These are phyloP conservation scores for Calvadosia cruxmelitensis DNA, from an alignment of 30 jellyfish, hydroid and myxozoan genomes.

Conservation along the genomic window DNA sequence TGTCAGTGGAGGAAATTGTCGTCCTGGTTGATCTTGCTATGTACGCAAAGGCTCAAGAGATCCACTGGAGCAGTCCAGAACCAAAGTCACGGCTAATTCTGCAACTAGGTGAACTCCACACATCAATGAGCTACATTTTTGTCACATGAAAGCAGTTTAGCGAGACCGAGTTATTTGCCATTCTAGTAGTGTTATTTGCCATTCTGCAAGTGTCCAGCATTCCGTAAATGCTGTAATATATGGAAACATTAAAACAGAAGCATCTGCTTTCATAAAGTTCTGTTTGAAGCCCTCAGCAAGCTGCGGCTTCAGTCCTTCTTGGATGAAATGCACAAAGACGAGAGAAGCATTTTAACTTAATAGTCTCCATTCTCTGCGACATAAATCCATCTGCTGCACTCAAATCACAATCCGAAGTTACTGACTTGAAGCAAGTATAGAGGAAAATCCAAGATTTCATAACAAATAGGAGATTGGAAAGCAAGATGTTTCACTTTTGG, in stretches of 20 bases:
- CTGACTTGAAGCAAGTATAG: too few species aligned
- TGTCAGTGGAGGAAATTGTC: constrained; percentile 11
- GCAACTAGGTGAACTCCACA: constrained; percentile 30
- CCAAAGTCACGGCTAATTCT: constrained; percentile 23
- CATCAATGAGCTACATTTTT: constrained; percentile 29
- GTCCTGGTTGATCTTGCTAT: constrained; percentile 27
- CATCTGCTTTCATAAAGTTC: constrained; percentile 24
- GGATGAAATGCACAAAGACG: constrained; percentile 11
- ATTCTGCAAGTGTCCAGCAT: constrained; percentile 31
- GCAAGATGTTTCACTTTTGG: constrained; percentile 36
- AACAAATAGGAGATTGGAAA: too few species aligned
- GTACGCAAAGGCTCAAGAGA: constrained; percentile 33
- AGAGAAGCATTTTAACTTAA: background rate
- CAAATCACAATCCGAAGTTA: too few species aligned
- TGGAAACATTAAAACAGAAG: constrained; percentile 38
- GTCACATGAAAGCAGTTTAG: constrained; percentile 10
- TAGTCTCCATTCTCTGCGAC: too few species aligned
- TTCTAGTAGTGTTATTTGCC: constrained; percentile 22
- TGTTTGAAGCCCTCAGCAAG: constrained; percentile 32
- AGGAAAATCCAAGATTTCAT: too few species aligned
- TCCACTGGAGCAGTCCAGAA: constrained; percentile 24
- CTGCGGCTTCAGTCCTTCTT: constrained; percentile 20
- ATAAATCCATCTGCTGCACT: too few species aligned
- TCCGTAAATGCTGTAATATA: constrained; percentile 26
- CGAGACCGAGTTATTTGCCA: constrained; percentile 29